A percentile compares a stretch with the other conserved stretches of the same genome.
phyloP scores from a whole-genome alignment of 1,140 invertebrate genomes.

The Yoshiicerus persimilis region DNA sequence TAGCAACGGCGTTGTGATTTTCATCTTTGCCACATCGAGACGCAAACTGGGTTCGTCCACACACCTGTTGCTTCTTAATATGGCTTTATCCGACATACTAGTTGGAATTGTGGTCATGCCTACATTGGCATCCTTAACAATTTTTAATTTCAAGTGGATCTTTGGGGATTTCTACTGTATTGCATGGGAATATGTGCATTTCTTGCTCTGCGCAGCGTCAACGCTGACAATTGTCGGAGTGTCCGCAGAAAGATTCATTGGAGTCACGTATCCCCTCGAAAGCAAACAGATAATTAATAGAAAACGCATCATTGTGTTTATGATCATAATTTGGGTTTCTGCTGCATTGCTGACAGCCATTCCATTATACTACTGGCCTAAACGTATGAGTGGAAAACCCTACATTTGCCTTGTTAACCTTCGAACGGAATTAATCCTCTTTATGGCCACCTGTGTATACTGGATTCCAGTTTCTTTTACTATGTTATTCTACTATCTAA shows the following conservation, averaged over 20 bases:
- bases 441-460: neutral
- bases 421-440: neutral
- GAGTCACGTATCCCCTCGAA: constrained; percentile 24
- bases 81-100: constrained; percentile 29
- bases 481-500: neutral
- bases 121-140: neutral
- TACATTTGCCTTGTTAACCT: neutral
- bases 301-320: neutral
- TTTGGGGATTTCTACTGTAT: constrained; percentile 25
- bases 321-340: neutral
- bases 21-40: neutral
- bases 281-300: constrained; percentile 16
- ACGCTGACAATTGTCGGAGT: constrained; percentile 26
- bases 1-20: constrained; percentile 26
- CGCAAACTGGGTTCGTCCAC: neutral
- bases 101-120: constrained; percentile 24
- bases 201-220: constrained; percentile 34
- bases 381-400: neutral
- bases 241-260: constrained; percentile 35
- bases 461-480: neutral
- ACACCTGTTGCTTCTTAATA: constrained; percentile 16
- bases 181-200: constrained; percentile 24
- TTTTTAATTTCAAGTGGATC: constrained; percentile 14
- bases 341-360: neutral
- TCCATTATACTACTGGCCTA: neutral